Percentiles rank a stretch among this genome's conserved stretches.
Evolutionary conservation across 2,888 invertebrate genomes (phyloP).

Genomic region (Megastigmus dorsalis): DNA sequence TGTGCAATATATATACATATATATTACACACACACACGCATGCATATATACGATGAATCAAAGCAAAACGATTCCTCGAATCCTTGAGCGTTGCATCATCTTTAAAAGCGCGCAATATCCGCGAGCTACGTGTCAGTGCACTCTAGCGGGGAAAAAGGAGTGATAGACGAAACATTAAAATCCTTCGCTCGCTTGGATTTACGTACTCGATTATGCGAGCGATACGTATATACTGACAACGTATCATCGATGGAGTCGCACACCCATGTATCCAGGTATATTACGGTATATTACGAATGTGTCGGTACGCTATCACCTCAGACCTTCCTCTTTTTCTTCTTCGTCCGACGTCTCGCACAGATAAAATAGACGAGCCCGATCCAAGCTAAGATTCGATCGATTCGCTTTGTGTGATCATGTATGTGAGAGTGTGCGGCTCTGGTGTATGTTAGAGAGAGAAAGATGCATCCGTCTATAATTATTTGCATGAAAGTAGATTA

Average conservation of each 20-base stretch:
- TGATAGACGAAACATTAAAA: not conserved
- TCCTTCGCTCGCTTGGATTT: not conserved
- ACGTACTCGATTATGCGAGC: conserved; percentile 12
- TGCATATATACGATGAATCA: conserved; percentile 6
- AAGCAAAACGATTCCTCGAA: not conserved
- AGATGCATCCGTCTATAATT: not conserved
- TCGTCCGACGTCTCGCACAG: not conserved
- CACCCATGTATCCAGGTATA: not conserved
- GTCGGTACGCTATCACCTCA: not conserved
- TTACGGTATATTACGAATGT: not conserved
- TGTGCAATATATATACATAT: too few species aligned
- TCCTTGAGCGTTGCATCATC: conserved; percentile 8
- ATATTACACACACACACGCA: too few species aligned
- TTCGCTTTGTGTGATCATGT: too few species aligned
- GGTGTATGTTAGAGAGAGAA: too few species aligned
- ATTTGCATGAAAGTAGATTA: conserved; percentile 38
- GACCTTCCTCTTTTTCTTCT: not conserved
- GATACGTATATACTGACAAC: not conserved
- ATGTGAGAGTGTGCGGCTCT: too few species aligned
- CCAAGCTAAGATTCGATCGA: too few species aligned
- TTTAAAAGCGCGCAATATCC: conserved; percentile 26
- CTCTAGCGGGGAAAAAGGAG: not conserved
- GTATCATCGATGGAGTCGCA: not conserved
- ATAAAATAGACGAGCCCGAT: conserved; percentile 27
- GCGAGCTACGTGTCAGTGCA: too few species aligned